Evolutionary conservation across 2,888 invertebrate genomes (phyloP).

Genomic region (Drosophila gaucha): DNA sequence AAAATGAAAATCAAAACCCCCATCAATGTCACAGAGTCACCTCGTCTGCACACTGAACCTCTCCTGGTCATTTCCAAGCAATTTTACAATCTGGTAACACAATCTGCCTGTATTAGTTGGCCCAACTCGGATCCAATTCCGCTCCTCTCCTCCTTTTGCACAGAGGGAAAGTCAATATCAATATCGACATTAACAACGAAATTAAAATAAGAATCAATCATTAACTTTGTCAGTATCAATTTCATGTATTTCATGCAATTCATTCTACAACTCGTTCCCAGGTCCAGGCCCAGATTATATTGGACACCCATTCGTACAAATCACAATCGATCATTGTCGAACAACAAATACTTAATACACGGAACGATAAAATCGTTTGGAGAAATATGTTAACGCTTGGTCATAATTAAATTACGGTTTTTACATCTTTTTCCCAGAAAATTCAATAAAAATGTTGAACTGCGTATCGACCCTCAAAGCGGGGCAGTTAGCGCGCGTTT

Average conservation of each 20-base stretch:
- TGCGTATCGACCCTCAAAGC: slow-evolving; percentile 28
- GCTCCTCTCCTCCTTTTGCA: not conserved
- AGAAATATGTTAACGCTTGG: slow-evolving; percentile 41
- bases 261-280: slow-evolving; percentile 21
- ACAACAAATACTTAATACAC: slow-evolving; percentile 36
- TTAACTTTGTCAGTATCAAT: slow-evolving; percentile 65
- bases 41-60: slow-evolving; percentile 6
- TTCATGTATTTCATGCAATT: slow-evolving; percentile 55
- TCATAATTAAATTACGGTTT: slow-evolving; percentile 64
- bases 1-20: slow-evolving; percentile 75
- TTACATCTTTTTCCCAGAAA: slow-evolving; percentile 59
- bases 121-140: slow-evolving; percentile 12
- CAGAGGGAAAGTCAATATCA: slow-evolving; percentile 47
- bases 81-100: slow-evolving; percentile 77
- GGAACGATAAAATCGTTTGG: slow-evolving; percentile 23
- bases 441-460: slow-evolving; percentile 40
- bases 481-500: slow-evolving; percentile 21
- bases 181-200: slow-evolving; percentile 3
- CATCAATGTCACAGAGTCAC: slow-evolving; percentile 72
- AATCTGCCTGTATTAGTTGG: slow-evolving; percentile 66
- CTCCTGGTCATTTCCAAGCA: slow-evolving; percentile 47
- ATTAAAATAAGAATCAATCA: slow-evolving; percentile 76
- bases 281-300: slow-evolving; percentile 7
- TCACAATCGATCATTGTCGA: slow-evolving; percentile 81
- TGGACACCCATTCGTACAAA: slow-evolving; percentile 59